Evolutionary conservation across 2,113 vertebrate genomes (phyloP).

Genomic region (Megaceryle maxima): DNA sequence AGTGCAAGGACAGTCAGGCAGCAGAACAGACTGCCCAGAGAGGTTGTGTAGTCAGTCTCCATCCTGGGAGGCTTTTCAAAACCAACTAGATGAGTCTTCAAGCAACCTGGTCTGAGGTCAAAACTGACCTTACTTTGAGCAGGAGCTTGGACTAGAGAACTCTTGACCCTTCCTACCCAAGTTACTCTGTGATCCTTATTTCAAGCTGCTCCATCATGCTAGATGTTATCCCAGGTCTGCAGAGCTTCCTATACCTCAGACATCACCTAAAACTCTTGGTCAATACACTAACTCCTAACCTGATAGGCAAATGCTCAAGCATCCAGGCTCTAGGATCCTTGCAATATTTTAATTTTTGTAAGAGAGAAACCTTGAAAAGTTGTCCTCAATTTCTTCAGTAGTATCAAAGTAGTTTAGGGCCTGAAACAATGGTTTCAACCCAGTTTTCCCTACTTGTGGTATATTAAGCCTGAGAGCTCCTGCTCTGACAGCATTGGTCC

Average conservation of each 20-base stretch:
- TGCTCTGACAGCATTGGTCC: rapidly evolving
- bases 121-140: not conserved
- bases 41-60: not conserved
- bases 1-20: not conserved
- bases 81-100: rapidly evolving
- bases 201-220: not conserved
- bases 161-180: not conserved
- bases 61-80: not conserved
- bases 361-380: not conserved
- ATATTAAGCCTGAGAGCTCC: not conserved
- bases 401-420: not conserved
- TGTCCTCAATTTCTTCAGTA: not conserved
- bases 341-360: not conserved
- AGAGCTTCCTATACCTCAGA: not conserved
- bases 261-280: not conserved
- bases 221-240: not conserved
- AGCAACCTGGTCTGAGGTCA: not conserved
- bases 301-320: not conserved
- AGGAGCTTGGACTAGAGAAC: not conserved
- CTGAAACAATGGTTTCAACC: not conserved
- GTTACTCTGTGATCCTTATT: not conserved
- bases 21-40: not conserved
- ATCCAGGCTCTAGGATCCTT: not conserved
- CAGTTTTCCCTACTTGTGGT: not conserved
- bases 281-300: not conserved